phyloP scores from a whole-genome alignment of 2,113 vertebrate genomes.

The Monopterus albus region DNA sequence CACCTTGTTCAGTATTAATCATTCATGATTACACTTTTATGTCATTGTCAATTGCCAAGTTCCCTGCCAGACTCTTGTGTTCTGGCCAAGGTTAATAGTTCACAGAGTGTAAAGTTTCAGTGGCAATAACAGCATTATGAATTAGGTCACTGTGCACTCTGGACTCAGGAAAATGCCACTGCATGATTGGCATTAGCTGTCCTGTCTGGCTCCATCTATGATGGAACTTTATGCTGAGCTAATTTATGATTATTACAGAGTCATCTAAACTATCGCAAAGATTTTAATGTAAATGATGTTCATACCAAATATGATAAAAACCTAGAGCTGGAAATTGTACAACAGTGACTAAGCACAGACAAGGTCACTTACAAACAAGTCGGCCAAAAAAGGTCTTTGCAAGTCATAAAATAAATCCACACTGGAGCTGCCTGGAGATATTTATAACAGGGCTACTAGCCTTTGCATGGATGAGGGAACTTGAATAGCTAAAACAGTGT shows the following conservation, averaged over 20 bases:
- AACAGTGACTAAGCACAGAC: constrained; percentile 51
- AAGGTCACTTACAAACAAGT: constrained; percentile 30
- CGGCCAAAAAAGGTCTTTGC: constrained; percentile 43
- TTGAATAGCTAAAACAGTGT: constrained; percentile 60
- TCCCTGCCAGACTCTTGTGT: constrained; percentile 5
- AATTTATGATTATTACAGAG: constrained; percentile 15
- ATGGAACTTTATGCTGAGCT: not conserved
- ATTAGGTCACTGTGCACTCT: constrained; percentile 41
- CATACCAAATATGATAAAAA: not conserved
- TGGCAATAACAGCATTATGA: constrained; percentile 35
- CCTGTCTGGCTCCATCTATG: not conserved
- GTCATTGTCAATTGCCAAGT: constrained; percentile 1
- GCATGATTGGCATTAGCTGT: not conserved
- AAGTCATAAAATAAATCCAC: constrained; percentile 24
- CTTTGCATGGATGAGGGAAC: constrained; percentile 39
- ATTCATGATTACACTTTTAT: constrained; percentile 11
- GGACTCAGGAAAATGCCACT: constrained; percentile 50
- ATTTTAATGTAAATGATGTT: constrained; percentile 4
- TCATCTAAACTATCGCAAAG: not conserved
- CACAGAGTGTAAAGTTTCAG: constrained; percentile 35
- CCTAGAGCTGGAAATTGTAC: not conserved
- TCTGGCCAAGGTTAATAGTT: constrained; percentile 48
- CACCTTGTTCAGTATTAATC: constrained; percentile 27
- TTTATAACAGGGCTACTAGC: constrained; percentile 68
- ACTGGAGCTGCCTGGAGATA: constrained; percentile 39